Base-by-base conservation (phyloP, 1,140 invertebrate species). In the Ruditapes philippinarum region DNA sequence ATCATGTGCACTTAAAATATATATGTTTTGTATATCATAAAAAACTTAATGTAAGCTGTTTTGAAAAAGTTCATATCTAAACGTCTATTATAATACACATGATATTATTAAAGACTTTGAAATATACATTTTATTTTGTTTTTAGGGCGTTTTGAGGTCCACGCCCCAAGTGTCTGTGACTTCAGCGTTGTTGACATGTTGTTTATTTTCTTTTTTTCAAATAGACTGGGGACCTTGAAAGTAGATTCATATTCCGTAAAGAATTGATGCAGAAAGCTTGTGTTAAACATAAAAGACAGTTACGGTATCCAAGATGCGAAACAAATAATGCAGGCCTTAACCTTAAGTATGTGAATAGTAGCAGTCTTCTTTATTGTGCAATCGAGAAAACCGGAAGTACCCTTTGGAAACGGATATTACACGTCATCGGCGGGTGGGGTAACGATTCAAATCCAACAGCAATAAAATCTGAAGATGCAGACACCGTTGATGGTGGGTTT, bases 371-470 rank as follows among this genome's bases (percentile, higher is more conserved):
- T 1, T 78, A 79, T 87, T 87, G 73, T 49, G 73, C 74, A 5
- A 79, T 87, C 14, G 73, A 78, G 33, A 87, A 87, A 76, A 68
- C 85, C 60, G 85, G 85, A 79, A 87, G 85, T 54, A 87, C 85
- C 19, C 76, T 87, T 49, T 87, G 85, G 85, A 78, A 68, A 38
- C 25, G 57, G 31, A 79, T 87, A 4, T 45, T 87, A 2, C 85
- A 87, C 28, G 42, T 87, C 14, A 19, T 68, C 1, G 49, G 73
- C 51, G 85, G 85, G 11, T 87, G 74, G 73, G 60, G 74, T 17
- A 65, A 79, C 28, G 33, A 4, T 19, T 31, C 54, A 31, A 80
- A 87, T 38, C 85, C 85, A 25, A 45, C 42, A 0, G 25, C n/a
- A 11, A 78, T 87, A 3, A 17, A 54, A 33, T 31, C 74, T 22